A percentile compares a stretch with the other conserved stretches of the same genome.
Conservation (phyloP, 2,113 vertebrate genomes). For the Cygnus atratus region DNA sequence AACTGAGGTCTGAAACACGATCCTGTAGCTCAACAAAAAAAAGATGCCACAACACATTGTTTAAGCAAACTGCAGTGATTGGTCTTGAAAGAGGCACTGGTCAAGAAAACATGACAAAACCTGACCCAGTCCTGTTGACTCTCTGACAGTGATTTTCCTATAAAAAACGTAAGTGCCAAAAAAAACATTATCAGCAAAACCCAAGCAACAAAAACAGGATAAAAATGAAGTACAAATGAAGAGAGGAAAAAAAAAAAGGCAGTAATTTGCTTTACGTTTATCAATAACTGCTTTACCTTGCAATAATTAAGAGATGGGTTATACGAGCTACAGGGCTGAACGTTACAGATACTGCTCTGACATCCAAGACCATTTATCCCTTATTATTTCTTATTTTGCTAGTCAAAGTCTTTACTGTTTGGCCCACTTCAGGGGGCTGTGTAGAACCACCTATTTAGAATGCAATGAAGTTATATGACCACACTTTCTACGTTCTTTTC, state of each 20-base stretch:
- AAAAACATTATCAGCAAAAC: neutral
- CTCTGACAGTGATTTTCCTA: neutral
- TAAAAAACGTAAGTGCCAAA: neutral
- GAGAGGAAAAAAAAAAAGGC: neutral
- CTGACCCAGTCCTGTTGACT: neutral
- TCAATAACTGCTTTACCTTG: neutral
- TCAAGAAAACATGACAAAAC: neutral
- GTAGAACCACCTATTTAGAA: neutral
- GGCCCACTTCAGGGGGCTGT: neutral
- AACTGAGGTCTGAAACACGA: neutral
- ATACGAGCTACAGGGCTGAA: neutral
- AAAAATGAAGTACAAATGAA: neutral
- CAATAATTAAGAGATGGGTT: neutral
- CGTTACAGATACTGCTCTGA: rapidly evolving
- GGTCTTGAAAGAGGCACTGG: neutral
- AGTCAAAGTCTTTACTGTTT: neutral
- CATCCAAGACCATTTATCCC: neutral
- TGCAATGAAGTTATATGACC: neutral
- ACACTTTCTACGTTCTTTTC: neutral
- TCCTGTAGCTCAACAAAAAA: neutral
- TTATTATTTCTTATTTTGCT: neutral
- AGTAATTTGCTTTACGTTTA: neutral
- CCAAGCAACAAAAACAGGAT: neutral
- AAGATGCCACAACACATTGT: rapidly evolving
- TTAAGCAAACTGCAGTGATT: neutral